These are phyloP conservation scores for Leucophora obtusa DNA, from an alignment of 2,888 invertebrate species.

Conservation along the genomic window DNA sequence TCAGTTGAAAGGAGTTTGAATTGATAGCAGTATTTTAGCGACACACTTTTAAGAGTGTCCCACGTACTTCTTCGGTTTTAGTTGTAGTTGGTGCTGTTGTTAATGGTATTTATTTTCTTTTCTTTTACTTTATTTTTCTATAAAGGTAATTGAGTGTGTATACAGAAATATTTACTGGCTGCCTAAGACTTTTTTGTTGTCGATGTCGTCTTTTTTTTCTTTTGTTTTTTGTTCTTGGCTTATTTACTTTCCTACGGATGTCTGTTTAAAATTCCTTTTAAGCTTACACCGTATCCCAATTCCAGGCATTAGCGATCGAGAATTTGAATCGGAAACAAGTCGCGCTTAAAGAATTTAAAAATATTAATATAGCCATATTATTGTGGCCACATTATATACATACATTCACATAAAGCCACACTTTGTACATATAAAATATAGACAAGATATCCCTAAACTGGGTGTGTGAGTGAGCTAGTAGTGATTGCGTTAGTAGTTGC, in stretches of 20 bases:
- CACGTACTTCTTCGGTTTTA: no score
- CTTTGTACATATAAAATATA: constrained; percentile 4
- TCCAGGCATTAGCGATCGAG: constrained; percentile 75
- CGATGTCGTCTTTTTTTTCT: constrained; percentile 39
- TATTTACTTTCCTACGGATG: constrained; percentile 59
- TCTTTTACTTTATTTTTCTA: neutral
- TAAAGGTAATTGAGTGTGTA: neutral
- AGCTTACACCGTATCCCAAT: constrained; percentile 73
- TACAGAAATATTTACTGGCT: neutral
- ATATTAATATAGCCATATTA: neutral
- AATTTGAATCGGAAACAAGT: constrained; percentile 75
- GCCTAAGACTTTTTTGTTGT: constrained; percentile 40
- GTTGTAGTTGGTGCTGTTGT: no score
- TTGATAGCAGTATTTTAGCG: no score
- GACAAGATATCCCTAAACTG: constrained; percentile 18
- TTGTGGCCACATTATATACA: constrained; percentile 6
- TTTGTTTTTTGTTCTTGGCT: constrained; percentile 48
- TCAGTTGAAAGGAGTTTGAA: no score
- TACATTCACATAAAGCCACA: constrained; percentile 18
- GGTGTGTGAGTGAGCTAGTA: constrained; percentile 38
- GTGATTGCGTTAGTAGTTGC: constrained; percentile 34
- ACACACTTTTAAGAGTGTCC: no score
- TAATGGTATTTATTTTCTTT: constrained; percentile 29
- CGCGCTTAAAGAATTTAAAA: constrained; percentile 47
- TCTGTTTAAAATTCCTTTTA: constrained; percentile 73